Evolutionary conservation across 2,113 vertebrate species (phyloP).

Genomic region (western clawed frog (Xenopus tropicalis)): UCB_Xtro_10.0 CM004443.2:181432001-181432500

Average conservation of each 20-base stretch:
- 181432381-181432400: no score
- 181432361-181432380: neutral
- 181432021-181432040: no score
- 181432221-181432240: conserved; percentile 27
- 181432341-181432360: conserved; percentile 9
- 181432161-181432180: conserved; percentile 34
- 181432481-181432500: no score
- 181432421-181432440: no score
- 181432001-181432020: no score
- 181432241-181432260: conserved; percentile 27
- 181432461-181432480: no score
- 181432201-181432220: conserved; percentile 37
- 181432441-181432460: no score
- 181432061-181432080: no score
- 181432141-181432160: conserved; percentile 37
- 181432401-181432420: no score
- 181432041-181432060: no score
- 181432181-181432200: conserved; percentile 26
- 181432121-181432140: conserved; percentile 21
- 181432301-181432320: neutral
- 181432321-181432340: neutral
- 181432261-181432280: conserved; percentile 36
- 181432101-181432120: no score
- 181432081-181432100: no score
- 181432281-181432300: conserved; percentile 22